Conservation (phyloP, 2,113 vertebrate species). For the sheep (Ovis aries) region ARS-UI_Ramb_v3.0 NC_056073.1:35385501-35386000, state of each 20-base stretch:
- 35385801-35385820: background rate
- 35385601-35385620: background rate
- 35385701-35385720: background rate
- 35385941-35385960: background rate
- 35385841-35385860: background rate
- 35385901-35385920: background rate
- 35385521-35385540: background rate
- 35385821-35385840: background rate
- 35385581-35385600: accelerated
- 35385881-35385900: background rate
- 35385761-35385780: background rate
- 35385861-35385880: background rate
- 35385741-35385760: background rate
- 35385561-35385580: too few relatives aligned
- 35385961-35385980: background rate
- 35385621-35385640: accelerated
- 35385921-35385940: background rate
- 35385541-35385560: background rate
- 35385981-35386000: background rate
- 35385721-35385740: background rate
- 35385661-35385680: accelerated
- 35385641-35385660: background rate
- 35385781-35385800: background rate
- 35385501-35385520: background rate
- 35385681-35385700: too few relatives aligned